Conservation (phyloP, 30 jellyfish, hydroid and myxozoan species). For the Sanderia malayensis region DNA sequence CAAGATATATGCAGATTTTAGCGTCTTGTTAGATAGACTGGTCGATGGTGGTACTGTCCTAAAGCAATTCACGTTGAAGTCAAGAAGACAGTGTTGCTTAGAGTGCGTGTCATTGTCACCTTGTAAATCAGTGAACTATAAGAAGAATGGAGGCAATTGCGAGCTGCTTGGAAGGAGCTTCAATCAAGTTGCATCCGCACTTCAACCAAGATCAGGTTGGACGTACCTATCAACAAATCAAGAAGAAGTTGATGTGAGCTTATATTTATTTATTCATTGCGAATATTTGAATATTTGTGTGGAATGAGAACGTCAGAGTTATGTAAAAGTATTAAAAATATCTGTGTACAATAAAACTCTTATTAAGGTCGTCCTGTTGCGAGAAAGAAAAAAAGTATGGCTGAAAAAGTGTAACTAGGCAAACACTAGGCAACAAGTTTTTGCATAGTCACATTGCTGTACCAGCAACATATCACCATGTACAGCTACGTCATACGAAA, state of each 20-base stretch:
- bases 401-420: neutral
- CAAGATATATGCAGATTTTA: constrained; percentile 15
- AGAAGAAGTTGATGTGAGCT: constrained; percentile 15
- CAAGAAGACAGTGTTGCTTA: constrained; percentile 12
- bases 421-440: neutral
- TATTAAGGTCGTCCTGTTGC: no score
- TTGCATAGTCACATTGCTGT: neutral
- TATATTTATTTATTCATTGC: neutral
- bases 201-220: constrained; percentile 27
- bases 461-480: no score
- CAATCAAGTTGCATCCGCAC: constrained; percentile 3
- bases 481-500: no score
- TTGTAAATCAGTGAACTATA: constrained; percentile 23
- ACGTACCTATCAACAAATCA: constrained; percentile 20
- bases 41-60: constrained; percentile 13
- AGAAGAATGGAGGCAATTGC: constrained; percentile 25
- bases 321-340: neutral
- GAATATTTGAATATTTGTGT: no score
- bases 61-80: neutral
- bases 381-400: neutral
- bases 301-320: neutral
- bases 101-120: constrained; percentile 8
- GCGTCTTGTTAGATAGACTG: constrained; percentile 4
- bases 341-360: no score
- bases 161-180: constrained; percentile 23